These are phyloP conservation scores for Hyles lineata DNA, from an alignment of 2,888 invertebrate genomes.

Conservation along the genomic window DNA sequence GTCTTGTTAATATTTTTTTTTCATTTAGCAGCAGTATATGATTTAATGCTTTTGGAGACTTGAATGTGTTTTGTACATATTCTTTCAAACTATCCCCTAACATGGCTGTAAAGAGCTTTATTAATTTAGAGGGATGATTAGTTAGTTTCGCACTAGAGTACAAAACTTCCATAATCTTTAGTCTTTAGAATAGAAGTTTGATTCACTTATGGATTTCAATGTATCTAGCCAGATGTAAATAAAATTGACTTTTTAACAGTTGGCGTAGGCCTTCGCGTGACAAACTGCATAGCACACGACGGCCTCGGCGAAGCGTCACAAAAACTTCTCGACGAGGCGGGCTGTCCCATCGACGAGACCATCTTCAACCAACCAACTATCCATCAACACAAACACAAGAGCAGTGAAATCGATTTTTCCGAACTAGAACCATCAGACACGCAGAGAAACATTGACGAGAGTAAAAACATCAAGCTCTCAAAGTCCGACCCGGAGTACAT, in stretches of 20 bases:
- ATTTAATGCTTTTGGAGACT: too few relatives aligned
- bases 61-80: too few relatives aligned
- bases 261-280: slow-evolving; percentile 89
- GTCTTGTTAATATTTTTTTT: too few relatives aligned
- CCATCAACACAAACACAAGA: slow-evolving; percentile 69
- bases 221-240: not conserved
- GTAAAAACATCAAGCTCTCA: slow-evolving; percentile 58
- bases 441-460: slow-evolving; percentile 65
- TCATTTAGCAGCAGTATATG: too few relatives aligned
- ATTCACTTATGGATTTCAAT: not conserved
- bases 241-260: slow-evolving; percentile 69
- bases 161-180: too few relatives aligned
- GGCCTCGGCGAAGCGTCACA: slow-evolving; percentile 91
- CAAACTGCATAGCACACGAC: slow-evolving; percentile 92
- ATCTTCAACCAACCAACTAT: slow-evolving; percentile 84
- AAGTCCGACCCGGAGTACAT: slow-evolving; percentile 69
- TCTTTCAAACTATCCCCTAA: too few relatives aligned
- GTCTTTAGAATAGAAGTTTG: too few relatives aligned
- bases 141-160: too few relatives aligned
- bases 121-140: too few relatives aligned
- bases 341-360: slow-evolving; percentile 89
- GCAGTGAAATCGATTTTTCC: slow-evolving; percentile 70
- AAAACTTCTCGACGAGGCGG: slow-evolving; percentile 89
- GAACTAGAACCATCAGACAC: slow-evolving; percentile 68
- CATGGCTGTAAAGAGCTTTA: too few relatives aligned